These are phyloP conservation scores for Serrognathus titanus DNA, from an alignment of 2,888 invertebrate genomes.

Conservation along the genomic window DNA sequence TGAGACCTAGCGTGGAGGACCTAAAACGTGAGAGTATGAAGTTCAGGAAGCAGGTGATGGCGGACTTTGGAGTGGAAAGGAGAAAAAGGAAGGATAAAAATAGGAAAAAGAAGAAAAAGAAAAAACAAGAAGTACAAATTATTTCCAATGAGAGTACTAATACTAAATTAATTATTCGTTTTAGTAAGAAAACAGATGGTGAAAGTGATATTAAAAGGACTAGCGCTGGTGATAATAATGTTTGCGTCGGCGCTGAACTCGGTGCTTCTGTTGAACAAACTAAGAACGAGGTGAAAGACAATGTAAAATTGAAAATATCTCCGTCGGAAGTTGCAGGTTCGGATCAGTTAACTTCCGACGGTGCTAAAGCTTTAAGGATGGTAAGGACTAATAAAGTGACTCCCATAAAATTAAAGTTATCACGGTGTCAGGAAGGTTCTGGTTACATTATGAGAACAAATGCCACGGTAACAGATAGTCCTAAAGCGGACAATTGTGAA, in stretches of 20 bases:
- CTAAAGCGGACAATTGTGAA: slow-evolving; percentile 34
- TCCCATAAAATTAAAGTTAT: slow-evolving; percentile 80
- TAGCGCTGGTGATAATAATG: slow-evolving; percentile 21
- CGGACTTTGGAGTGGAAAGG: slow-evolving; percentile 69
- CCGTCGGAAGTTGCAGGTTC: slow-evolving; percentile 21
- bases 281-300: slow-evolving; percentile 16
- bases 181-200: slow-evolving; percentile 27
- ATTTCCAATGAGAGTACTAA: slow-evolving; percentile 54
- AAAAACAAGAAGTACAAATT: slow-evolving; percentile 52
- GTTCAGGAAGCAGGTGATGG: slow-evolving; percentile 79
- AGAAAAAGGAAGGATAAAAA: slow-evolving; percentile 56
- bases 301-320: slow-evolving; percentile 9
- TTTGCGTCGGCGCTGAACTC: slow-evolving; percentile 8
- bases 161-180: slow-evolving; percentile 54
- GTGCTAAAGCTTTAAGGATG: slow-evolving; percentile 52
- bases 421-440: slow-evolving; percentile 76
- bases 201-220: slow-evolving; percentile 32
- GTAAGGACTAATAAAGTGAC: slow-evolving; percentile 66
- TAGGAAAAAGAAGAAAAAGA: slow-evolving; percentile 57
- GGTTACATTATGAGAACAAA: slow-evolving; percentile 58
- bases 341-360: slow-evolving; percentile 13
- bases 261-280: slow-evolving; percentile 10
- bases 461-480: slow-evolving; percentile 34
- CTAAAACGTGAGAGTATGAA: slow-evolving; percentile 84
- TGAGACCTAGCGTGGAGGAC: slow-evolving; percentile 74